Base-by-base conservation (phyloP, 1,140 invertebrate species). In the Macrotrachela quadricornifera region DNA sequence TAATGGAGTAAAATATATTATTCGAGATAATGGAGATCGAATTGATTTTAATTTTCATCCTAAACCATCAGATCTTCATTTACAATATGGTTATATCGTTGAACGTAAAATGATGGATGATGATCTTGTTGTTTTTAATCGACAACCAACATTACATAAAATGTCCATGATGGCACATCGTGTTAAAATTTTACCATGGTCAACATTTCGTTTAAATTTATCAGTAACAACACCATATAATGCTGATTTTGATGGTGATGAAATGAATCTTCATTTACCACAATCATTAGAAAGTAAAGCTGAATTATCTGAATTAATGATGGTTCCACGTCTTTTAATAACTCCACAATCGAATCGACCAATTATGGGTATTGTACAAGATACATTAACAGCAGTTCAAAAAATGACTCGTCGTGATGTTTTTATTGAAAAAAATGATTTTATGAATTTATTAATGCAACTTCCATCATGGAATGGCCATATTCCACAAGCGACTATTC, bases 81-180 rank as follows among this genome's bases (percentile, higher is more conserved):
- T 99, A 21, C 90, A 99, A 67, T 91, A 85, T 71, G 94, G 94
- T 15, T 97, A 97, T 64, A 86, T 85, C 64, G 76, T 97, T 1
- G 94, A 99, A 66, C 70, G 94, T 21, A 94, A 99, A 73, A 84
- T 99, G 64, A 77, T 87, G 44, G 91, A 97, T 71, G 91, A 92
- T 56, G 94, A 99, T 73, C 75, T 94, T 43, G 86, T 99, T 37
- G 91, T 99, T 58, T 99, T 99, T 75, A 99, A 99, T 73, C 81
- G 94, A 56, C 94, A 99, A 63, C 94, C 94, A 0, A 99, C 94
- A 1, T 76, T 99, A 0, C 94, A 99, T 70, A 99, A 99, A 75
- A 99, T 99, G 92, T 87, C 83, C 81, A 99, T 99, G 94, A 99
- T 99, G 94, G 94, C 92, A 59, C 94, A 99, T 70, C 79, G 86